Percentiles rank a stretch among this genome's conserved stretches.
These are phyloP conservation scores for Accipiter cooperii DNA, from an alignment of 2,113 vertebrate species.

Conservation along the genomic window DNA sequence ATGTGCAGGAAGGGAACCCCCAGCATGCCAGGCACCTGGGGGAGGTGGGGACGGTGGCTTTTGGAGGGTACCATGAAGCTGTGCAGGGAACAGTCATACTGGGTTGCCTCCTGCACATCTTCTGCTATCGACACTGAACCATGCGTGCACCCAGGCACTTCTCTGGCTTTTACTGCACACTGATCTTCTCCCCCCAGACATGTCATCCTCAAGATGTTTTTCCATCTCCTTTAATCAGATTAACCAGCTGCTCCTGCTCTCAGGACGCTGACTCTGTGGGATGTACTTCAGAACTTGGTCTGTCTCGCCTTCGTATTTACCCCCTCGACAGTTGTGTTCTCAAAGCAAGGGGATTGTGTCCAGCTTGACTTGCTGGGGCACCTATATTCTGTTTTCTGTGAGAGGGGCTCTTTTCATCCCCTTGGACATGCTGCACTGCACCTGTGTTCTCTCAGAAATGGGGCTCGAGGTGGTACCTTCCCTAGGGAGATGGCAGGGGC, in stretches of 20 bases:
- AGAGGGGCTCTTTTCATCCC: not conserved
- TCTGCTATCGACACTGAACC: not conserved
- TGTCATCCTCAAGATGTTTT: constrained; percentile 7
- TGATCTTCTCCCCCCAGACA: not conserved
- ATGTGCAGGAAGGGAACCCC: not conserved
- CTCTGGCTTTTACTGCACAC: not conserved
- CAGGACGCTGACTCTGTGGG: not conserved
- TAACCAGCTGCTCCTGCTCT: constrained; percentile 28
- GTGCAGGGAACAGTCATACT: not conserved
- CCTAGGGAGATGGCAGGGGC: not conserved
- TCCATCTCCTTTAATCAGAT: constrained; percentile 32
- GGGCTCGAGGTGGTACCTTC: not conserved
- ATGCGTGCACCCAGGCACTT: rapidly evolving
- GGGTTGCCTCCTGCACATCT: not conserved
- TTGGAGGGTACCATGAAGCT: not conserved
- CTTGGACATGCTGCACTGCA: not conserved
- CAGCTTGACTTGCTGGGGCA: not conserved
- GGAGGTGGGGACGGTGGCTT: not conserved
- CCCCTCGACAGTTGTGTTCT: not conserved
- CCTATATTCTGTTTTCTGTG: not conserved
- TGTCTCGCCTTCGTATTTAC: not conserved
- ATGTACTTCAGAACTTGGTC: not conserved
- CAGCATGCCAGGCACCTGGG: rapidly evolving
- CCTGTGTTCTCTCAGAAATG: not conserved
- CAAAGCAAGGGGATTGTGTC: not conserved